Evolutionary conservation across 2,113 vertebrate genomes (phyloP).

Genomic region (Otis tarda): DNA sequence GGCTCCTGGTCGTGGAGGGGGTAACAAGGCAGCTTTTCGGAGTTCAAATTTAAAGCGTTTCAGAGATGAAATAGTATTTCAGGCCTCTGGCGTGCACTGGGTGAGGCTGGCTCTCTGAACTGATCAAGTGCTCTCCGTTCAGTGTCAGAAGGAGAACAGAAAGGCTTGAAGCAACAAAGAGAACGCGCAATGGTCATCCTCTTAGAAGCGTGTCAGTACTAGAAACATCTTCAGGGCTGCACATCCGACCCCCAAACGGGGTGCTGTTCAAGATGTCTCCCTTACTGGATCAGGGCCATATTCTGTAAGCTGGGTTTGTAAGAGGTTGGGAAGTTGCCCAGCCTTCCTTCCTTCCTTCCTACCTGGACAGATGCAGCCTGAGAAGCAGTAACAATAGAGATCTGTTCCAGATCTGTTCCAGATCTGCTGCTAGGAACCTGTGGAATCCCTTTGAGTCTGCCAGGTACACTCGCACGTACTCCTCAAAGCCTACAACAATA

Average conservation of each 20-base stretch:
- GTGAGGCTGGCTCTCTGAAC: background rate
- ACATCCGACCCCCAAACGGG: background rate
- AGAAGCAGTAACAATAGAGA: conserved; percentile 76
- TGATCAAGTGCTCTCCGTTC: background rate
- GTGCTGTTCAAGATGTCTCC: background rate
- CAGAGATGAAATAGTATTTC: background rate
- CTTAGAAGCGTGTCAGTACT: background rate
- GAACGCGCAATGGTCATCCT: background rate
- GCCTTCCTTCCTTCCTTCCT: background rate
- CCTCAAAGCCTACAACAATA: conserved; percentile 71
- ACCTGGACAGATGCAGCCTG: conserved; percentile 79
- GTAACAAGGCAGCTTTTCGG: no score
- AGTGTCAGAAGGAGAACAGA: background rate
- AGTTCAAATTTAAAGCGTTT: background rate
- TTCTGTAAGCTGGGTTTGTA: background rate
- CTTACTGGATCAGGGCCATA: background rate
- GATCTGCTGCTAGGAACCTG: conserved; percentile 52
- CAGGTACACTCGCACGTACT: conserved; percentile 65
- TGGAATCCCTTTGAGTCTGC: conserved; percentile 59
- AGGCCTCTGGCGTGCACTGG: background rate
- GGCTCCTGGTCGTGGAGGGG: background rate
- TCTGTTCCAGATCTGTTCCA: conserved; percentile 67
- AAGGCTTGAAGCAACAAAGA: background rate
- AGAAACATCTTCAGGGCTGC: background rate
- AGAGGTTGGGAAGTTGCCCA: background rate